A percentile compares a stretch with the other conserved stretches of the same genome.
Conservation (phyloP, 2,888 invertebrate species). For the Sarcophaga rosellei region DNA sequence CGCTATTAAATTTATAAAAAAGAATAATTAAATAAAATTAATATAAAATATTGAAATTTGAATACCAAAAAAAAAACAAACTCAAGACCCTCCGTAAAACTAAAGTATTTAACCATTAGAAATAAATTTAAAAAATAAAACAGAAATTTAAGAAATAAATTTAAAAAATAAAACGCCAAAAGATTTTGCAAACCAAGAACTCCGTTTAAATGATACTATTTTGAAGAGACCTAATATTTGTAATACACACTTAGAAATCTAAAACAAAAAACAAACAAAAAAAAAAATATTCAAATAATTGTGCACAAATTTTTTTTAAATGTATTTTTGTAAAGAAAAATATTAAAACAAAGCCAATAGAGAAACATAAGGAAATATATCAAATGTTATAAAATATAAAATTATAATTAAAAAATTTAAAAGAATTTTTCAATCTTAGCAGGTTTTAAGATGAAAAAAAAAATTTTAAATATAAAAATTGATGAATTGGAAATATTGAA, state of each 20-base stretch:
- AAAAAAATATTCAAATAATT: not conserved
- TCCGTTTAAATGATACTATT: slow-evolving; percentile 17
- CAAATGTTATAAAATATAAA: not conserved
- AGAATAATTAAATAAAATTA: not conserved
- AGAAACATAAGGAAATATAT: too few species aligned
- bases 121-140: too few species aligned
- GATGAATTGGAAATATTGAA: not conserved
- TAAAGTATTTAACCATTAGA: not conserved
- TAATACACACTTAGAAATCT: slow-evolving; percentile 13
- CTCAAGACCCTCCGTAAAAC: slow-evolving; percentile 47
- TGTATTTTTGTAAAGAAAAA: slow-evolving; percentile 29
- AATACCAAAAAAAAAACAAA: slow-evolving; percentile 18
- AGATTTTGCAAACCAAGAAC: not conserved
- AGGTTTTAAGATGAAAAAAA: not conserved
- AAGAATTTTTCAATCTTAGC: not conserved
- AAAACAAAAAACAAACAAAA: not conserved
- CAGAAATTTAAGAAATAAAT: too few species aligned
- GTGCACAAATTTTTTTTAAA: not conserved
- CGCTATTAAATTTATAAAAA: not conserved
- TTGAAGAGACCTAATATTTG: slow-evolving; percentile 1
- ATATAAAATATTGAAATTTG: not conserved
- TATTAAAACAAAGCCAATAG: too few species aligned
- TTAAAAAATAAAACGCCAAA: not conserved
- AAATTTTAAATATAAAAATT: not conserved
- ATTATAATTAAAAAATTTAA: not conserved